Evolutionary conservation across 2,797 vertebrate genomes (phyloP), one percentile per base, ranked within the genome.

Genomic region (Eupleurogrammus muticus): DNA sequence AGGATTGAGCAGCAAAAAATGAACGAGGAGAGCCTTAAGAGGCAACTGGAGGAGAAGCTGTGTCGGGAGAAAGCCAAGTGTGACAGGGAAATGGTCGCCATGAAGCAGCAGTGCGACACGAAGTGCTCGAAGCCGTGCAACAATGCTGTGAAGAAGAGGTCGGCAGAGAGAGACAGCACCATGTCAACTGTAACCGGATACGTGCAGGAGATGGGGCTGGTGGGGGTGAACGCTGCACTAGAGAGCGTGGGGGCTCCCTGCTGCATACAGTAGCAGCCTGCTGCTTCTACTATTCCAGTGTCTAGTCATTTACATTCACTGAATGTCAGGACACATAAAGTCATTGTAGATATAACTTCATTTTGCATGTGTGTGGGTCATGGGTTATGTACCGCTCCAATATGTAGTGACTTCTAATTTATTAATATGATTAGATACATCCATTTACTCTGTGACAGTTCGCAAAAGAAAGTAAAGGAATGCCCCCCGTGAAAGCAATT

Each of bases 181-280:
- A 10, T 66, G 19, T 44, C 38, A 3, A 44, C 47, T 50, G 58
- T 86, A 53, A 62, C 52, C 0, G 91, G 88, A 52, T 91, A 83
- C 11, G 34, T 53, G 14, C 87, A 90, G 12, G 87, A 89, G 60
- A 92, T 89, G 86, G 86, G 87, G 46, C 70, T 89, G 62, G 4
- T 90, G 81, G 86, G 70, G 6, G 20, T 91, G 61, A 91, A 91
- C 1, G 53, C 66, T 59, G 82, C 76, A 65, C 60, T 90, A 17
- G 73, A 81, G 76, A 79, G 32, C 9, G 21, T 85, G 5, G 61
- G 79, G 42, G 9, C 76, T 66, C 40, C 73, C 2, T 86, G 89
- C 54, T 80, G 63, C 36, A 73, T 91, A 52, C 89, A 90, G 44
- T 86, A 64, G 81, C 7, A 12, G 0, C 28, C 52, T 36, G 6